Conservation (phyloP, 2,888 invertebrate species). For the Lasioglossum marginatum region DNA sequence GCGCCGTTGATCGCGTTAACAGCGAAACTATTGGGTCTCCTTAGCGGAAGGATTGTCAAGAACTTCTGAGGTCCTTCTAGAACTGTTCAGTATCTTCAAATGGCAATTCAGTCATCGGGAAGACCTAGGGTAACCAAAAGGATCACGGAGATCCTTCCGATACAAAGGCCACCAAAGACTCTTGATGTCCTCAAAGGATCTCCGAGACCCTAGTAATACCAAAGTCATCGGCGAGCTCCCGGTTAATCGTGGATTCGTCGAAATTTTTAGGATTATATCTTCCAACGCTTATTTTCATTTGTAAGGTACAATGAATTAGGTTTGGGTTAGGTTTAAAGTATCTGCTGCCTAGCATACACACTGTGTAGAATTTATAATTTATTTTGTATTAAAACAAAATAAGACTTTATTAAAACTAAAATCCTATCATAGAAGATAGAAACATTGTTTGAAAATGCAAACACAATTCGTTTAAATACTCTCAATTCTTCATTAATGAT, state of each 20-base stretch:
- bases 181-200: background rate
- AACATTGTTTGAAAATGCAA: too few relatives aligned
- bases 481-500: background rate
- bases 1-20: background rate
- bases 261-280: background rate
- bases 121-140: conserved; percentile 1
- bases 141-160: background rate
- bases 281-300: background rate
- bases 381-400: too few relatives aligned
- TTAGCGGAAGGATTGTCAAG: background rate
- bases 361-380: too few relatives aligned
- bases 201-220: background rate
- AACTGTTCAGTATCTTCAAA: background rate
- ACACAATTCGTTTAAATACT: background rate
- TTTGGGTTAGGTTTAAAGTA: background rate
- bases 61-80: background rate
- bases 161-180: background rate
- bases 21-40: background rate
- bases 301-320: background rate
- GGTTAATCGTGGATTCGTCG: background rate
- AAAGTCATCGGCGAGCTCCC: background rate
- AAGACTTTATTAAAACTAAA: too few relatives aligned
- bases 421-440: too few relatives aligned
- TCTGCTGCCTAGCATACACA: background rate
- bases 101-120: background rate